Evolutionary conservation across 2,888 invertebrate species (phyloP).

Genomic region (Cataglyphis cursor): DNA sequence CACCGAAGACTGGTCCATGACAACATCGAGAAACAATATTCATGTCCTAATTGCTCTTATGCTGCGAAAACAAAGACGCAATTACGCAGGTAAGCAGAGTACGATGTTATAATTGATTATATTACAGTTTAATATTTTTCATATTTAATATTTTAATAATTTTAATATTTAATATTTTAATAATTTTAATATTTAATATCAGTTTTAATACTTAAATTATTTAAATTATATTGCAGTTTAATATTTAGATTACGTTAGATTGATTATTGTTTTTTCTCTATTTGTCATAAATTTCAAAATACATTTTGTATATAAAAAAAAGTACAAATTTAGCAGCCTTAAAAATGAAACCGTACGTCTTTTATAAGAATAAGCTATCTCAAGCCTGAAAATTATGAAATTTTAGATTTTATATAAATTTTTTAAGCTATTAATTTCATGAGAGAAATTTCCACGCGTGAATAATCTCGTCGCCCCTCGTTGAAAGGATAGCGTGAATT

Average conservation of each 20-base stretch:
- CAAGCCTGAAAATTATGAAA: background rate
- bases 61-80: slow-evolving; percentile 85
- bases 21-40: slow-evolving; percentile 87
- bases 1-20: slow-evolving; percentile 88
- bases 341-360: background rate
- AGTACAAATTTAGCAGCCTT: background rate
- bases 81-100: slow-evolving; percentile 87
- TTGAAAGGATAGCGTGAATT: background rate
- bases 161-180: too few species aligned
- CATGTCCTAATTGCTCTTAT: slow-evolving; percentile 88
- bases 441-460: background rate
- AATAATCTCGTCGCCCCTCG: background rate
- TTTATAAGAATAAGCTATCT: background rate
- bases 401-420: slow-evolving; percentile 9
- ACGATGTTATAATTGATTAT: background rate
- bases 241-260: background rate
- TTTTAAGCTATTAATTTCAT: background rate
- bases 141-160: too few species aligned
- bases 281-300: background rate
- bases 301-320: background rate
- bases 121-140: background rate
- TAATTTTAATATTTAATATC: too few species aligned
- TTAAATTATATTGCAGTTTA: background rate
- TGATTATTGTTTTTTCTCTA: background rate
- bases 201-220: too few species aligned